Evolutionary conservation across 2,797 vertebrate species (phyloP).

Genomic region (Strix occidentalis): DNA sequence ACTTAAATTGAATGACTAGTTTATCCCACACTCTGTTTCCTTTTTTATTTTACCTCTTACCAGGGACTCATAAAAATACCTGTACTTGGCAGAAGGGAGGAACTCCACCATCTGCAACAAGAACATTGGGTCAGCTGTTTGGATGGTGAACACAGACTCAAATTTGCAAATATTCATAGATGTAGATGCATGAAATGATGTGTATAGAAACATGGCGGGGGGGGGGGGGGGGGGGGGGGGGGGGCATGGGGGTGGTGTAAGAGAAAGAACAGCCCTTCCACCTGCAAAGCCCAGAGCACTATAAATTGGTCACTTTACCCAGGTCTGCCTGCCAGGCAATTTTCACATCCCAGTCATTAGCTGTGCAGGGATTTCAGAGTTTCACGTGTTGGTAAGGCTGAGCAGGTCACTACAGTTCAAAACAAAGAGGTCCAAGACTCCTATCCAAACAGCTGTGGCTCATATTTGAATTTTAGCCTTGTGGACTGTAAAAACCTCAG

Average conservation of each 20-base stretch:
- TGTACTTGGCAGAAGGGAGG: not conserved
- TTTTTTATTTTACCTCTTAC: not conserved
- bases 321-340: not conserved
- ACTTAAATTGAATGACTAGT: not conserved
- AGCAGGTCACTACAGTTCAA: slow-evolving; percentile 53
- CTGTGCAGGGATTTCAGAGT: not conserved
- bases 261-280: not conserved
- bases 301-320: not conserved
- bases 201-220: accelerated
- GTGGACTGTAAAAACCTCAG: slow-evolving; percentile 66
- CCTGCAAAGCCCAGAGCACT: not conserved
- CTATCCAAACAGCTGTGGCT: slow-evolving; percentile 73
- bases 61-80: not conserved
- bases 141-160: not conserved
- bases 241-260: not conserved
- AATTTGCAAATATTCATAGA: not conserved
- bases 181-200: not conserved
- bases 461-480: slow-evolving; percentile 67
- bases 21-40: not conserved
- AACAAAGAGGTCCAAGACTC: slow-evolving; percentile 50
- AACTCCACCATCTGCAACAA: not conserved
- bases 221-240: too few species aligned
- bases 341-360: not conserved
- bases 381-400: slow-evolving; percentile 21
- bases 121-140: not conserved